Evolutionary conservation across 2,888 invertebrate species (phyloP).

Genomic region (Thera britannica): DNA sequence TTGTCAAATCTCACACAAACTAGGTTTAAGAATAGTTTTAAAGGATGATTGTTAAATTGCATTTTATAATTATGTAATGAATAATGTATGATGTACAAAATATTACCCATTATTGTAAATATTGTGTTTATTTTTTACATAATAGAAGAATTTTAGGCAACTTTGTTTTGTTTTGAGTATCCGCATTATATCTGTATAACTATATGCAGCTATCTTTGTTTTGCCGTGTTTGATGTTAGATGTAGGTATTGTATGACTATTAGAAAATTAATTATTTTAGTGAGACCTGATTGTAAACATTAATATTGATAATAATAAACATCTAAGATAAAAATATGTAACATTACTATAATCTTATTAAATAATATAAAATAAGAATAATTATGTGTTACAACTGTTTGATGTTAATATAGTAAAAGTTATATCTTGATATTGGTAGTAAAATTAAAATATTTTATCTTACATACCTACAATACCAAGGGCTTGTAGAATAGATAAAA

Average conservation of each 20-base stretch:
- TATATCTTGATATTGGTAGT: conserved; percentile 31
- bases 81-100: background rate
- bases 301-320: conserved; percentile 32
- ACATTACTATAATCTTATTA: conserved; percentile 15
- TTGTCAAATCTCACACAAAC: conserved; percentile 7
- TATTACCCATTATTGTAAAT: conserved; percentile 9
- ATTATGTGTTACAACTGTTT: conserved; percentile 44
- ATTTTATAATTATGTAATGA: background rate
- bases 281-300: conserved; percentile 68
- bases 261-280: conserved; percentile 34
- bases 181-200: conserved; percentile 63
- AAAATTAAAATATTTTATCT: conserved; percentile 28
- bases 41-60: background rate
- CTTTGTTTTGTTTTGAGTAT: conserved; percentile 38
- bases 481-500: conserved; percentile 56
- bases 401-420: conserved; percentile 33
- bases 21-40: background rate
- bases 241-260: conserved; percentile 14
- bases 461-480: conserved; percentile 33
- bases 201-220: conserved; percentile 61
- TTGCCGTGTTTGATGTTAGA: conserved; percentile 81
- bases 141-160: background rate
- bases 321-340: conserved; percentile 5
- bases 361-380: conserved; percentile 2
- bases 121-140: conserved; percentile 4